These are phyloP conservation scores for Gila orcuttii DNA, from an alignment of 2,113 vertebrate genomes.

Conservation along the genomic window DNA sequence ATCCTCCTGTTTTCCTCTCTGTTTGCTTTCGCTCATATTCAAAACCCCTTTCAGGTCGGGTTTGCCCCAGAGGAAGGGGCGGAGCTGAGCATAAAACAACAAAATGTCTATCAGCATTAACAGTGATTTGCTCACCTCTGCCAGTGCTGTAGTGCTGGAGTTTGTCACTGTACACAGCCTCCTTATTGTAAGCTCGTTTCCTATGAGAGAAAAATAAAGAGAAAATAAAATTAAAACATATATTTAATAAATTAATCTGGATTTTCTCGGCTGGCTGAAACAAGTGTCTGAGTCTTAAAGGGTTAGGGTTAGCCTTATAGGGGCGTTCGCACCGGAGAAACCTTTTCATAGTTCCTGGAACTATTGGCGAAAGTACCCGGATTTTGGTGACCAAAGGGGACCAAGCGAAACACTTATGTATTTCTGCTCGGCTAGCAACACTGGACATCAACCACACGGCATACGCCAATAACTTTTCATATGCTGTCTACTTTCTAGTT, in stretches of 20 bases:
- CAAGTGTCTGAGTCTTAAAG: background rate
- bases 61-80: slow-evolving; percentile 34
- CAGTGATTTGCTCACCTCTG: slow-evolving; percentile 83
- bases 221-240: background rate
- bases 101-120: slow-evolving; percentile 66
- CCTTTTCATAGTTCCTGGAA: too few relatives aligned
- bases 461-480: too few relatives aligned
- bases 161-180: slow-evolving; percentile 97
- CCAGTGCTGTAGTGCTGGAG: slow-evolving; percentile 98
- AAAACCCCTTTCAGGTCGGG: slow-evolving; percentile 63
- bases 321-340: too few relatives aligned
- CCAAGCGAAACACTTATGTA: too few relatives aligned
- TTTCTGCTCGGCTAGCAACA: too few relatives aligned
- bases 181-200: slow-evolving; percentile 95
- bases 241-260: too few relatives aligned
- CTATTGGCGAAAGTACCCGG: too few relatives aligned
- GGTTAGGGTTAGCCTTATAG: too few relatives aligned
- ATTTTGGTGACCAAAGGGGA: too few relatives aligned
- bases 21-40: slow-evolving; percentile 40
- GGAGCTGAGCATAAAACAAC: slow-evolving; percentile 47
- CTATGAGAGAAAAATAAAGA: slow-evolving; percentile 69
- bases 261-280: background rate
- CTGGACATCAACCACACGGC: too few relatives aligned
- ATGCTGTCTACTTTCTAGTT: too few relatives aligned
- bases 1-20: background rate